Evolutionary conservation across 2,888 invertebrate species (phyloP), one percentile per base, ranked within the genome.

Genomic region (Chymomyza fuscimana): DNA sequence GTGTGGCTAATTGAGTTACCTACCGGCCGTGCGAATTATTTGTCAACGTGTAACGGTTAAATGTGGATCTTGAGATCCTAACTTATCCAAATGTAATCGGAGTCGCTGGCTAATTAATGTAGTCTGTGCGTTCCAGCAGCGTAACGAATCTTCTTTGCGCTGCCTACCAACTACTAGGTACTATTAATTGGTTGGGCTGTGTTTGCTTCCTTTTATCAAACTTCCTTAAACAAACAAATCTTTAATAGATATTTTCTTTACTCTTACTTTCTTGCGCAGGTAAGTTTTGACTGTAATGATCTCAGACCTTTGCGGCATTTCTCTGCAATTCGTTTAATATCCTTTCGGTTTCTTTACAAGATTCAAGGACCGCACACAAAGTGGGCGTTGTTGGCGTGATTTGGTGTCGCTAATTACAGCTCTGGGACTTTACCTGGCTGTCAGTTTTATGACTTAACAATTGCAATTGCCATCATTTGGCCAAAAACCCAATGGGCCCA

Each of bases 331-430:
- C 46, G 40, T 64, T 61, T 61, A 32, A 61, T 61, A 40, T 16
- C 9, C 51, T 63, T 19, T 52, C 63, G 63, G 63, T 54, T 65
- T 64, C 46, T 29, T 61, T 68, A 54, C 36, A 63, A 81, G 79
- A 78, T 80, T 1, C 62, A 84, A 81, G 56, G 85, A 86, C 87
- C 80, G 66, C 65, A 81, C 67, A 22, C 65, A 54, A 25, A 67
- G 72, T 61, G 74, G 89, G 89, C 79, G 89, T 79, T 72, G 52
- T 68, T 66, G 69, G 69, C 72, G 81, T 88, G 89, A 89, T 89
- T 89, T 89, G 89, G 89, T 89, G 90, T 89, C 90, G 90, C 89
- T 89, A 89, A 90, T 89, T 89, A 89, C 88, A 90, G 90, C 78
- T 82, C 75, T 70, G 78, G 79, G 78, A 84, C 80, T 88, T 86